Base-by-base conservation (phyloP, 2,888 invertebrate genomes). In the Oligia latruncula region DNA sequence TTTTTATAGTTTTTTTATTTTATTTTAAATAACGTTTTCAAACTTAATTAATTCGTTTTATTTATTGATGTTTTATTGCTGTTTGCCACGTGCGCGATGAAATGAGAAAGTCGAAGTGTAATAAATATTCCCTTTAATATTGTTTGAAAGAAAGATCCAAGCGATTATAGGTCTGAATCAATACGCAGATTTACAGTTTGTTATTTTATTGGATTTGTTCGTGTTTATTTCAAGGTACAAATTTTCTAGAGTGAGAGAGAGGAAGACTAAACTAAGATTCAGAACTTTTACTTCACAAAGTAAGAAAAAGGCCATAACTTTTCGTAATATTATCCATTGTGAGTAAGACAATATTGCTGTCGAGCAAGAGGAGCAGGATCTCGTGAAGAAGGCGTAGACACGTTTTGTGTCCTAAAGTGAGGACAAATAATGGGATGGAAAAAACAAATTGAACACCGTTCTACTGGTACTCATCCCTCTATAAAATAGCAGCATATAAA, bases 101-200 rank as follows among this genome's bases (percentile, higher is more conserved):
- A 76, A 76, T 84, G 55, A 74, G 71, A 35, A 84, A 79, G 43
- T 66, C 58, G 40, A 71, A 80, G 76, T 74, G 71, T 76, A 74
- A 72, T 87, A 74, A 83, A 86, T 79, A 88, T 71, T 86, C 29
- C 55, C 17, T 73, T 62, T 74, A 71, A 67, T 77, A 76, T 76
- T 79, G 66, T 86, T 76, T 13, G 43, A n/a, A n/a, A 64, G 77
- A 40, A 43, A 64, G 52, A 60, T 77, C 72, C 71, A 60, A 86
- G 43, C 58, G 40, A 71, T 79, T 74, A 58, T 65, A 64, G 11
- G 40, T 29, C 23, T 70, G 58, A 46, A 74, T 86, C 78, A 71
- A 78, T 78, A 60, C 40, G 43, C 23, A 62, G 35, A 60, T 73
- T 77, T 35, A 43, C 55, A 75, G 65, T 82, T 77, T 15, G 66